Conservation (phyloP, 53 echinoderm and acorn worm species). For the Apostichopus leukothele region DNA sequence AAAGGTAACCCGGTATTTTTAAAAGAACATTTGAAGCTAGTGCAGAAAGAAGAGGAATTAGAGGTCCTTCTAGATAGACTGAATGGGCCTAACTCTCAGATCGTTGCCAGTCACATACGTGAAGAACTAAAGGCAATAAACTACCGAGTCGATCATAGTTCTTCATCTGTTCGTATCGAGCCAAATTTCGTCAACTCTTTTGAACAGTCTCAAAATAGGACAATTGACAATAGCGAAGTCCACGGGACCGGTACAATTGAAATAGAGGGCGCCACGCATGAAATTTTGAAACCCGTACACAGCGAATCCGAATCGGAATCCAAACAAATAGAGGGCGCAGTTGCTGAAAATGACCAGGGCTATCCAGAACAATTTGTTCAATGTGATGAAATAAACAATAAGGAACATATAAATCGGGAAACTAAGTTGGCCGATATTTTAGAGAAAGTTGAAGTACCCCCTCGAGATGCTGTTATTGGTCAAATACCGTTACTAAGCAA, state of each 20-base stretch:
- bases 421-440: neutral
- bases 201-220: neutral
- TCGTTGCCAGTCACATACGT: constrained; percentile 52
- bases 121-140: constrained; percentile 68
- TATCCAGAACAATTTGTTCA: neutral
- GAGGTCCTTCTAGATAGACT: constrained; percentile 45
- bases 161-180: neutral
- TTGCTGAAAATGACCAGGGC: too few species aligned
- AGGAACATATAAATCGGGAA: neutral
- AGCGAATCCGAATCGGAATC: neutral
- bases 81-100: constrained; percentile 60
- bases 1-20: constrained; percentile 60
- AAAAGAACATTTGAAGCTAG: constrained; percentile 52
- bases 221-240: neutral
- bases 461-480: neutral
- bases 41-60: constrained; percentile 59
- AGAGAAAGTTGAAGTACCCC: neutral
- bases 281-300: neutral
- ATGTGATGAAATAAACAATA: neutral
- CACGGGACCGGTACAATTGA: neutral
- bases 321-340: neutral
- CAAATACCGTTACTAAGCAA: neutral
- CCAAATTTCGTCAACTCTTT: neutral
- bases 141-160: constrained; percentile 22
- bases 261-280: neutral